phyloP scores from a whole-genome alignment of 2,888 invertebrate species.

The Linyphia triangularis region DNA sequence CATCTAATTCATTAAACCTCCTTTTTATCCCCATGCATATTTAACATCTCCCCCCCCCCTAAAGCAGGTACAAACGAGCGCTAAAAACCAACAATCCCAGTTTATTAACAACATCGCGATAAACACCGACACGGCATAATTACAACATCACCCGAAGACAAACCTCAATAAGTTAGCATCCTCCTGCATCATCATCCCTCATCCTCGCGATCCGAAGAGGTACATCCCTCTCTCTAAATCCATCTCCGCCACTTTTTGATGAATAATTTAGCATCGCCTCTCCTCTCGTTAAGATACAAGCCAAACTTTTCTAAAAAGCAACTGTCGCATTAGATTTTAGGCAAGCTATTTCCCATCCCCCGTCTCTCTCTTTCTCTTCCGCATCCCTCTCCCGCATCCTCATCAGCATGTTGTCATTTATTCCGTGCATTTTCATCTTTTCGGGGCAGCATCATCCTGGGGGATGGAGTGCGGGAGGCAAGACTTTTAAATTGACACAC shows the following conservation, averaged over 20 bases:
- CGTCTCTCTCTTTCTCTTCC: background rate
- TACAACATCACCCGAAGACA: slow-evolving; percentile 60
- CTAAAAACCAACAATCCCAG: background rate
- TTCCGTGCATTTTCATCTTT: slow-evolving; percentile 71
- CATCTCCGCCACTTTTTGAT: slow-evolving; percentile 69
- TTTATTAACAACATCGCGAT: slow-evolving; percentile 53
- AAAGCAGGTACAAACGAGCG: background rate
- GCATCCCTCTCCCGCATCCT: slow-evolving; percentile 14
- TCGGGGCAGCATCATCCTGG: slow-evolving; percentile 41
- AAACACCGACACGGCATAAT: slow-evolving; percentile 42
- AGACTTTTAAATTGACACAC: slow-evolving; percentile 75
- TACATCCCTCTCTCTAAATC: slow-evolving; percentile 12
- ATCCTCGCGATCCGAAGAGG: slow-evolving; percentile 1
- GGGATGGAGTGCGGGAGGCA: slow-evolving; percentile 61
- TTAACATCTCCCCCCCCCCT: slow-evolving; percentile 7
- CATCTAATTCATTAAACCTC: slow-evolving; percentile 46
- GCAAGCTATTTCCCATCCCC: slow-evolving; percentile 69
- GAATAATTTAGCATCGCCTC: slow-evolving; percentile 70
- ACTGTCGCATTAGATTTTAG: slow-evolving; percentile 75
- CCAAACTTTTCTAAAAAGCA: slow-evolving; percentile 66
- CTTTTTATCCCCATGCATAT: slow-evolving; percentile 49
- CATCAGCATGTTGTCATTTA: slow-evolving; percentile 74
- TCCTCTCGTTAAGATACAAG: slow-evolving; percentile 35
- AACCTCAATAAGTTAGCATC: slow-evolving; percentile 64
- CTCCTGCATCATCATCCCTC: background rate